A percentile compares a stretch with the other conserved stretches of the same genome.
phyloP scores from a whole-genome alignment of 2,797 vertebrate species.

The Lacerta agilis region DNA sequence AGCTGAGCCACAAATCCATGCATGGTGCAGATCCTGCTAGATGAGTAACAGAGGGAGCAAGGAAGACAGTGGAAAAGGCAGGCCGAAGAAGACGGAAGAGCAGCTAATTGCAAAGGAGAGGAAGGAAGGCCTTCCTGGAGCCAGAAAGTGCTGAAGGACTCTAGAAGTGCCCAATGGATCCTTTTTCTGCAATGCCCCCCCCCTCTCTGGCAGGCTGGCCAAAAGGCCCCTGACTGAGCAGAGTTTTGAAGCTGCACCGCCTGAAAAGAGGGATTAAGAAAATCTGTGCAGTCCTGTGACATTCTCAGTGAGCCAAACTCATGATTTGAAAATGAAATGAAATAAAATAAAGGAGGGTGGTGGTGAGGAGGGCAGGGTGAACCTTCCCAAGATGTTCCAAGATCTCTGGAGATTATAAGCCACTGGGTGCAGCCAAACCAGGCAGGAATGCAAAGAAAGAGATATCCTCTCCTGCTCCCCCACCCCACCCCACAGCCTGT shows the following conservation, averaged over 20 bases:
- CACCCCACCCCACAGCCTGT: neutral
- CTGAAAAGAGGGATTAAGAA: neutral
- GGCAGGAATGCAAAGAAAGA: accelerated
- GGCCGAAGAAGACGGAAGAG: neutral
- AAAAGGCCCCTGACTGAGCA: neutral
- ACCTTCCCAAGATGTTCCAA: neutral
- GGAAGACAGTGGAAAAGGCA: neutral
- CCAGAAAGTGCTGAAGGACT: too few species aligned
- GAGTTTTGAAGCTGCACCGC: neutral
- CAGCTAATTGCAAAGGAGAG: neutral
- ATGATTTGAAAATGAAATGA: neutral
- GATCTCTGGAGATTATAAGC: neutral
- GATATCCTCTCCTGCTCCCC: accelerated
- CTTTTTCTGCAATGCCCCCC: neutral
- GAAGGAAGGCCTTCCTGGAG: neutral
- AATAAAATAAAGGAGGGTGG: too few species aligned
- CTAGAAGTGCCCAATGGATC: neutral
- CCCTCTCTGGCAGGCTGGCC: neutral
- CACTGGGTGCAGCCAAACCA: neutral
- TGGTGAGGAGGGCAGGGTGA: neutral
- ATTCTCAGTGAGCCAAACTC: neutral
- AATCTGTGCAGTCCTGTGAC: neutral
- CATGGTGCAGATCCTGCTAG: neutral
- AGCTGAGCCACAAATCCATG: neutral
- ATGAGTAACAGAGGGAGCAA: neutral